Evolutionary conservation across 2,888 invertebrate genomes (phyloP).

Genomic region (Chrysopilus asiliformis): DNA sequence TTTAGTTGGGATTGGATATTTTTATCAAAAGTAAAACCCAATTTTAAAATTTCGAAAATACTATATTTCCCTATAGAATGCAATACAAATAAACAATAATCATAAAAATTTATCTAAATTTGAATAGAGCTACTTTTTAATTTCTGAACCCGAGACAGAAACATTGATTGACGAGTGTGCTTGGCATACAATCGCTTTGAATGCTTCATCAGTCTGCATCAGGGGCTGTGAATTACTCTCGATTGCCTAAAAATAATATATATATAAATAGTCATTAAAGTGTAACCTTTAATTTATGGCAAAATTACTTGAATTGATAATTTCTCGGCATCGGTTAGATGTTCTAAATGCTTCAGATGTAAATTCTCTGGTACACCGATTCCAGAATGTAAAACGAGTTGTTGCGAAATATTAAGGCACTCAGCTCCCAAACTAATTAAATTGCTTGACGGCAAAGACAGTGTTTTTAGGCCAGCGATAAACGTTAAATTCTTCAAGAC

Average conservation of each 20-base stretch:
- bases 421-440: slow-evolving; percentile 31
- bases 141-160: too few relatives aligned
- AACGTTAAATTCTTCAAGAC: slow-evolving; percentile 33
- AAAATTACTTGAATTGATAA: slow-evolving; percentile 25
- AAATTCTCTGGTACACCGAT: slow-evolving; percentile 33
- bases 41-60: too few relatives aligned
- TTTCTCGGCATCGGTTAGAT: slow-evolving; percentile 30
- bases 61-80: too few relatives aligned
- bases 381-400: slow-evolving; percentile 33
- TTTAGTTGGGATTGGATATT: too few relatives aligned
- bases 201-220: slow-evolving; percentile 34
- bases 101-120: too few relatives aligned
- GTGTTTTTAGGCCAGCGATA: slow-evolving; percentile 29
- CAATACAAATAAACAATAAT: too few relatives aligned
- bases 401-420: slow-evolving; percentile 33
- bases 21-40: too few relatives aligned
- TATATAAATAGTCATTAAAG: background rate
- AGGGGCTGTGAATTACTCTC: slow-evolving; percentile 30
- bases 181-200: slow-evolving; percentile 32
- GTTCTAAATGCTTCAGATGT: slow-evolving; percentile 25
- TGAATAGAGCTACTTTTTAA: too few relatives aligned
- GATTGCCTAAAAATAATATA: slow-evolving; percentile 25
- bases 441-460: slow-evolving; percentile 32
- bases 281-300: background rate
- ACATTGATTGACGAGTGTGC: too few relatives aligned